Conservation (phyloP, 1,140 invertebrate genomes). For the Dendrolimus punctatus region DNA sequence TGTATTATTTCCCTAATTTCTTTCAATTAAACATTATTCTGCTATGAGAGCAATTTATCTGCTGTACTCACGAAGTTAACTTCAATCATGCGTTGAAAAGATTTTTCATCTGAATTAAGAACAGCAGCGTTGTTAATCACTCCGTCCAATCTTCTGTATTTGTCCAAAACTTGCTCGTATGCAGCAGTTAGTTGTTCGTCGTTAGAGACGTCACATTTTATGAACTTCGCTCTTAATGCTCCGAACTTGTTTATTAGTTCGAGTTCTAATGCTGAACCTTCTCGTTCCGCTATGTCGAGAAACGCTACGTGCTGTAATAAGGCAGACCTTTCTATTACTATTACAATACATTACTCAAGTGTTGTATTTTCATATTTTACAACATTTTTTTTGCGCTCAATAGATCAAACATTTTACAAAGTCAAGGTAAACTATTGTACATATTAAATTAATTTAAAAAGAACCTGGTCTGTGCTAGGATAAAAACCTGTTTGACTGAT, state of each 20-base stretch:
- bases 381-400: no score
- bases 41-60: no score
- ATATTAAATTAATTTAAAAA: no score
- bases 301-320: slow-evolving; percentile 54
- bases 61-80: slow-evolving; percentile 58
- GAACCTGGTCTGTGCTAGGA: no score
- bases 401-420: no score
- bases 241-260: slow-evolving; percentile 52
- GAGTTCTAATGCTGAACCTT: slow-evolving; percentile 40
- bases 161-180: slow-evolving; percentile 73
- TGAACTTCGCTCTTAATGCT: slow-evolving; percentile 53
- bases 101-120: slow-evolving; percentile 29
- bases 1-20: no score
- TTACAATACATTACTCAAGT: neutral
- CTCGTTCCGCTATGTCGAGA: slow-evolving; percentile 44
- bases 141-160: slow-evolving; percentile 76
- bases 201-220: slow-evolving; percentile 78
- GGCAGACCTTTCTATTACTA: slow-evolving; percentile 5
- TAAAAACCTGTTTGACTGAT: no score
- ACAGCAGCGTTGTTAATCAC: slow-evolving; percentile 79
- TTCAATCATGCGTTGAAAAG: slow-evolving; percentile 48
- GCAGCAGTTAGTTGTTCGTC: slow-evolving; percentile 75
- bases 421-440: no score
- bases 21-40: no score
- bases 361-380: neutral